phyloP scores from a whole-genome alignment of 2,888 invertebrate genomes.

The Zele albiditarsus region DNA sequence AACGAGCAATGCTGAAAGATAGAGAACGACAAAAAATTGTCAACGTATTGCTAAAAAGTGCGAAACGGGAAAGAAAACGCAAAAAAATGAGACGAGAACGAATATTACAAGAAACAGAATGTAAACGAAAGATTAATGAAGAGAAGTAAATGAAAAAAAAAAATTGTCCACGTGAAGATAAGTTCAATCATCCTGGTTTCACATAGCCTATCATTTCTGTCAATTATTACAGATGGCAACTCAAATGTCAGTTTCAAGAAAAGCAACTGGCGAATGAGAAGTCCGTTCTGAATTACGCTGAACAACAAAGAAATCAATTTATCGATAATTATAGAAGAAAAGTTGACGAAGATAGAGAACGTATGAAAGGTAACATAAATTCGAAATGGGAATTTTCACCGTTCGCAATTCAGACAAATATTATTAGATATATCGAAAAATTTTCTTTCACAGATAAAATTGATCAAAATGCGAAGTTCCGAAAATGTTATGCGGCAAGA shows the following conservation, averaged over 20 bases:
- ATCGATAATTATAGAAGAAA: slow-evolving; percentile 60
- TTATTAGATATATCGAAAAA: slow-evolving; percentile 28
- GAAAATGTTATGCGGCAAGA: slow-evolving; percentile 54
- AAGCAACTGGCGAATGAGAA: slow-evolving; percentile 56
- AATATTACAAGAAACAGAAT: slow-evolving; percentile 42
- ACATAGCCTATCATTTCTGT: not conserved
- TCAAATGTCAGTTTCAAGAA: slow-evolving; percentile 55
- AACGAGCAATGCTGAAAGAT: slow-evolving; percentile 47
- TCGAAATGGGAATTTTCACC: slow-evolving; percentile 2
- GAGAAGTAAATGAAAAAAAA: slow-evolving; percentile 53
- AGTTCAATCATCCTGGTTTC: slow-evolving; percentile 11
- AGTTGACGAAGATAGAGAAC: slow-evolving; percentile 54
- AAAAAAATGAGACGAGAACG: slow-evolving; percentile 50
- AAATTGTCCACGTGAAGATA: slow-evolving; percentile 17
- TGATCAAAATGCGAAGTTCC: slow-evolving; percentile 50
- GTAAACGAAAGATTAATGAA: slow-evolving; percentile 51
- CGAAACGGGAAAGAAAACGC: slow-evolving; percentile 54
- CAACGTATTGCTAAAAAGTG: slow-evolving; percentile 52
- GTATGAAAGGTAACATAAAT: slow-evolving; percentile 55
- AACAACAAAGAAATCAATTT: slow-evolving; percentile 53
- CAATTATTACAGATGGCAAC: slow-evolving; percentile 59
- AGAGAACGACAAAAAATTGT: slow-evolving; percentile 51
- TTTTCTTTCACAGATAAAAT: slow-evolving; percentile 13
- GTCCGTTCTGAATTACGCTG: slow-evolving; percentile 49
- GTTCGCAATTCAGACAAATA: slow-evolving; percentile 21